These are phyloP conservation scores for Trochalopteron elliotii DNA, from an alignment of 2,113 vertebrate genomes.

Conservation along the genomic window DNA sequence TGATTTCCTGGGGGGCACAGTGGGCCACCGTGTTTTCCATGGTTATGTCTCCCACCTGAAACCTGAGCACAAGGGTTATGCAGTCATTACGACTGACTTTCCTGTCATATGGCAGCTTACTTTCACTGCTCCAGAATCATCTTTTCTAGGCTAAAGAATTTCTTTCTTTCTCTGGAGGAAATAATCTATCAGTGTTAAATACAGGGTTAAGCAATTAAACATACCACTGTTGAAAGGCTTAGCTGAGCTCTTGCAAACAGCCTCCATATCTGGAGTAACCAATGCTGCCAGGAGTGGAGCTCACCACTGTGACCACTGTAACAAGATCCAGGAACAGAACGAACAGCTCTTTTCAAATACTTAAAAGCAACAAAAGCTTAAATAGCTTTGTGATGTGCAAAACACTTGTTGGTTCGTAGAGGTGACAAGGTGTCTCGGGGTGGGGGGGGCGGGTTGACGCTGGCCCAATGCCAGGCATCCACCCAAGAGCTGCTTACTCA, in stretches of 20 bases:
- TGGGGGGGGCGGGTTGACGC: no score
- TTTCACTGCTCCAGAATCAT: not conserved
- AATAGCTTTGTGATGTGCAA: not conserved
- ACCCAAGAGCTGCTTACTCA: no score
- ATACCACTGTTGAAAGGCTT: not conserved
- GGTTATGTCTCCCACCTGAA: not conserved
- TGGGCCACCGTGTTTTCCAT: fast-evolving
- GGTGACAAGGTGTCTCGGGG: no score
- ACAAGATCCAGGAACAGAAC: not conserved
- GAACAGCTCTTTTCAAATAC: not conserved
- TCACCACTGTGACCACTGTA: not conserved
- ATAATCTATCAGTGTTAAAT: not conserved
- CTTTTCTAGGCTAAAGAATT: not conserved
- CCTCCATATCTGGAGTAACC: not conserved
- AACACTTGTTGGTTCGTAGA: not conserved
- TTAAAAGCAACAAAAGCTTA: not conserved
- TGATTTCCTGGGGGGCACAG: not conserved
- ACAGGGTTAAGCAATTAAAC: not conserved
- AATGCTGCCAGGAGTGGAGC: not conserved
- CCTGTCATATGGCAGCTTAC: not conserved
- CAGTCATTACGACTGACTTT: not conserved
- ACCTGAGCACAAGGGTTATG: no score
- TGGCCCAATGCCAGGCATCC: no score
- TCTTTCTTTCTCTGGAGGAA: not conserved
- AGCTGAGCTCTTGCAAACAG: not conserved